Conservation (phyloP, 2,113 vertebrate species). For the Ophthalmolycus amberensis region DNA sequence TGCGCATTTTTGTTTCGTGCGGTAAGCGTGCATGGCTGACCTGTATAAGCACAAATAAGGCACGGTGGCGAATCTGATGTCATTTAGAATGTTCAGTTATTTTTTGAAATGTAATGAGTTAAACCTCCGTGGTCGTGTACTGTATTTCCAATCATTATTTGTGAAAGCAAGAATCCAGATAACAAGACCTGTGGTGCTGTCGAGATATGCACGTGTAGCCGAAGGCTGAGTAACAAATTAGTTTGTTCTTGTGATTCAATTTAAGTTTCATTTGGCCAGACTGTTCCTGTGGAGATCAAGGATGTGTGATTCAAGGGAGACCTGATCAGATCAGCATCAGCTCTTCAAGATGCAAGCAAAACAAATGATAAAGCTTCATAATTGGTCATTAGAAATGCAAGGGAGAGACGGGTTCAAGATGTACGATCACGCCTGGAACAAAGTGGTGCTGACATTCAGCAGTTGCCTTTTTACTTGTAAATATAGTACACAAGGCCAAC, state of each 20-base stretch:
- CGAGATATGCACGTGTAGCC: not conserved
- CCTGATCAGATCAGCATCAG: not conserved
- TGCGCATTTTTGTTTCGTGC: constrained; percentile 32
- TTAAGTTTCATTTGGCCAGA: not conserved
- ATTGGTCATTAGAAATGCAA: constrained; percentile 2
- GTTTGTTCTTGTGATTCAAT: not conserved
- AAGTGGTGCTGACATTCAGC: not conserved
- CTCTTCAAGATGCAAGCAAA: not conserved
- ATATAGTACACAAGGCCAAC: not conserved
- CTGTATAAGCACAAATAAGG: not conserved
- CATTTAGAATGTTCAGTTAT: not conserved
- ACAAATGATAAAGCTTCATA: not conserved
- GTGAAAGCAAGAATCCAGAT: not conserved
- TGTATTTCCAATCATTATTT: too few relatives aligned
- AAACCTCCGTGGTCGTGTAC: not conserved
- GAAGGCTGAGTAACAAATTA: not conserved
- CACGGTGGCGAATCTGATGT: not conserved
- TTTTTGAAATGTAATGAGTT: not conserved
- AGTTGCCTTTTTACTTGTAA: not conserved
- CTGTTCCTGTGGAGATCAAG: not conserved
- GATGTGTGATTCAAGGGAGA: not conserved
- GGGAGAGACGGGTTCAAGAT: not conserved
- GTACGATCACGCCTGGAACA: not conserved
- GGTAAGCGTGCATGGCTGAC: constrained; percentile 31
- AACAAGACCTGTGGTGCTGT: constrained; percentile 1